Base-by-base conservation (phyloP, 2,113 vertebrate genomes). In the Gnathochromis pfefferi region DNA sequence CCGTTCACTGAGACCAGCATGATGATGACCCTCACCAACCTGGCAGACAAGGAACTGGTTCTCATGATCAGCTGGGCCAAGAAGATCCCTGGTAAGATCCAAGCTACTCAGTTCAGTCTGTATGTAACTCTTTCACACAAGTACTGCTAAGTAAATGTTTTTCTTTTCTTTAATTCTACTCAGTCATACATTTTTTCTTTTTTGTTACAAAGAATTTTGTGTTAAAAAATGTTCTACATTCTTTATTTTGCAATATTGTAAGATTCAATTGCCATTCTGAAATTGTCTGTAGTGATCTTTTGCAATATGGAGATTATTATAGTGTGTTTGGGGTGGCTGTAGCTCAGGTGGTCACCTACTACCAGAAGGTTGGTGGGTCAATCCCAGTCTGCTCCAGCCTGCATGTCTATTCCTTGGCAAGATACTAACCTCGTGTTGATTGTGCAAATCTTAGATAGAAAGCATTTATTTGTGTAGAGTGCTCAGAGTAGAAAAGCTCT, bases 61-160 rank as follows among this genome's bases (percentile, higher is more conserved):
- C 97, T 99, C 75, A 99, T 99, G 99, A 99, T 99, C 75, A 97
- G 96, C 79, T 99, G 99, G 99, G 99, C 99, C 55, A 99, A 99
- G 93, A 99, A 99, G 92, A 98, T 99, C 55, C 99, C 99, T 1
- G 99, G 99, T 97, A 42, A 91, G 87, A 63, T 6, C 40, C 5
- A 35, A 75, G 63, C 23, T n/a, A 3, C 26, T 16, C 23, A 3
- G 3, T 78, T 21, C 11, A 26, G 4, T 47, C 31, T 51, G 9
- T 10, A 28, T 47, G 40, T 6, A 47, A 75, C 40, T 75, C 13
- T 47, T 75, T 73, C 21, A 17, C 23, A 16, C 21, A 47, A 73
- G n/a, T 73, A 5, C 21, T 4, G 13, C 23, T 26, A 47, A 73
- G 40, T 28, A 26, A 73, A 73, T 4, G 9, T 10, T 73, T 40